Evolutionary conservation across 2,113 vertebrate species (phyloP).

Genomic region (Holacanthus passer): DNA sequence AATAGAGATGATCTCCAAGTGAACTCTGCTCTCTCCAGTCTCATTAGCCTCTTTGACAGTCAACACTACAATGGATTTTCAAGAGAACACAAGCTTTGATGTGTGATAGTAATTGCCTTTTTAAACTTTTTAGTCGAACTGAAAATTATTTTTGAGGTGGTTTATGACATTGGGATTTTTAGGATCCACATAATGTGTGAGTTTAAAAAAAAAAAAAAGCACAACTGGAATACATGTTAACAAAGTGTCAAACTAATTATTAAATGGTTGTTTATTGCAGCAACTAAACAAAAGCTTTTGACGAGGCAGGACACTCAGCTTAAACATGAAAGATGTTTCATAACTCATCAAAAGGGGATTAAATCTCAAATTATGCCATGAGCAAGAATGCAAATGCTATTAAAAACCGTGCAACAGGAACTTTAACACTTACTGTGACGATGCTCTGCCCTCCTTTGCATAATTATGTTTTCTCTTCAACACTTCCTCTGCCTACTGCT

Average conservation of each 20-base stretch:
- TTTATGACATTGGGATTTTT: neutral
- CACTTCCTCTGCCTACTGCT: neutral
- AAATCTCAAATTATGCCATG: neutral
- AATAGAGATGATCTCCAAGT: neutral
- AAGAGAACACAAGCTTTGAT: conserved; percentile 19
- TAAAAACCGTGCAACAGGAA: neutral
- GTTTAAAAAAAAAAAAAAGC: neutral
- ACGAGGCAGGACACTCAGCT: too few species aligned
- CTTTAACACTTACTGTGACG: neutral
- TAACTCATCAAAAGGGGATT: conserved; percentile 7
- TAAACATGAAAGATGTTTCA: neutral
- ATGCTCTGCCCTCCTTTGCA: neutral
- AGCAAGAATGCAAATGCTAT: neutral
- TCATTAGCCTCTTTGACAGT: conserved; percentile 36
- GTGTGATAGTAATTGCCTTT: conserved; percentile 7
- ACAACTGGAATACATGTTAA: neutral
- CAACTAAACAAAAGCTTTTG: neutral
- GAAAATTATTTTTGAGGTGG: neutral
- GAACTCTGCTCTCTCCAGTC: conserved; percentile 10
- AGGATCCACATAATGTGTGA: neutral
- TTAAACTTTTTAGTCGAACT: neutral
- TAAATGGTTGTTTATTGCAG: neutral
- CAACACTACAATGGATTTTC: conserved; percentile 1
- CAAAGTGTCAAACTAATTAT: conserved; percentile 8
- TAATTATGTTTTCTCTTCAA: neutral